Percentiles rank a stretch among this genome's conserved stretches.
These are phyloP conservation scores for Tinamus guttatus DNA, from an alignment of 2,113 vertebrate genomes.

Conservation along the genomic window DNA sequence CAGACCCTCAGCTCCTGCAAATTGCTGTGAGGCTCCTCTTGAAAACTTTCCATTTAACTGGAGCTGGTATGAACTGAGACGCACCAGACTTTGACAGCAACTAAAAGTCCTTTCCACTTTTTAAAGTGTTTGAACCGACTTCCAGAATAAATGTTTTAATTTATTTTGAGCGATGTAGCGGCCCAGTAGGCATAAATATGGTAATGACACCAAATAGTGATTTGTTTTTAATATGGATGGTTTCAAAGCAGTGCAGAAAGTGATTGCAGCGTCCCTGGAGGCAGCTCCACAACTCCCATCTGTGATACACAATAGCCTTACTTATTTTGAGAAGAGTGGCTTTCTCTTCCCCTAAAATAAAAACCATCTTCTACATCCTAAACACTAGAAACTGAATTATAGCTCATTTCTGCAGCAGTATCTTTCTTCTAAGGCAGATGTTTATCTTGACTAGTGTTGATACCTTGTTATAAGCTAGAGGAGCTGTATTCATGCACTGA, in stretches of 20 bases:
- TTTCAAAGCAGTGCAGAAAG: background rate
- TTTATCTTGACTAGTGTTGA: slow-evolving; percentile 28
- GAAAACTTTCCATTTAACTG: background rate
- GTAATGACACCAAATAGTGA: background rate
- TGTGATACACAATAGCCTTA: background rate
- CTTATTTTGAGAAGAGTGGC: background rate
- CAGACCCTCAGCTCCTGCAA: background rate
- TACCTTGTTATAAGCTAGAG: background rate
- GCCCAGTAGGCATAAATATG: rapidly evolving
- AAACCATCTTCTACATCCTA: background rate
- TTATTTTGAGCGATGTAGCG: background rate
- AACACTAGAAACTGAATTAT: background rate
- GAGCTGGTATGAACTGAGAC: background rate
- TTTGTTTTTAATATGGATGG: background rate
- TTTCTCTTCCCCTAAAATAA: background rate
- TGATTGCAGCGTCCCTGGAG: background rate
- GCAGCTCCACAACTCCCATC: background rate
- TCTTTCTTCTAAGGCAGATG: background rate
- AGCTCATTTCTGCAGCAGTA: background rate
- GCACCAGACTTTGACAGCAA: background rate
- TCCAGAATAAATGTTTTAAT: background rate
- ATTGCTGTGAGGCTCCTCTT: background rate
- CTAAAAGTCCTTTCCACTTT: background rate
- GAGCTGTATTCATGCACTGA: background rate
- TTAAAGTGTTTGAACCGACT: background rate